Evolutionary conservation across 2,797 vertebrate genomes (phyloP).

Genomic region (Triplophysa bombifrons): DNA sequence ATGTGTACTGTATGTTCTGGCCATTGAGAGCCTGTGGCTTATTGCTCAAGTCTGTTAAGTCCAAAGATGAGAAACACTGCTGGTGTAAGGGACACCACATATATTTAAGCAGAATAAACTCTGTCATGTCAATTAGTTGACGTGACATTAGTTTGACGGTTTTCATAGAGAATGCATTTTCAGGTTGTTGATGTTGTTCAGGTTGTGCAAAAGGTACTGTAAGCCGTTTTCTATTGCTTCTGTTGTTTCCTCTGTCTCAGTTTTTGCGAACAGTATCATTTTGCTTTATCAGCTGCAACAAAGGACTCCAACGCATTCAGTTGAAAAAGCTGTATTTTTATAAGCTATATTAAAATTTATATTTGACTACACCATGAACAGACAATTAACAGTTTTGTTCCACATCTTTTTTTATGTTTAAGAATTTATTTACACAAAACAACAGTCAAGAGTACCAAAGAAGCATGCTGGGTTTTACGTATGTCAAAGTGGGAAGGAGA

Average conservation of each 20-base stretch:
- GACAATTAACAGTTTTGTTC: conserved; percentile 84
- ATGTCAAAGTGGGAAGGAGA: conserved; percentile 74
- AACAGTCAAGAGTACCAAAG: conserved; percentile 95
- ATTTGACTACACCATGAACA: conserved; percentile 89
- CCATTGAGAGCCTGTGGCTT: conserved; percentile 32
- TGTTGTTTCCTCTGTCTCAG: conserved; percentile 66
- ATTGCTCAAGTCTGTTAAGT: conserved; percentile 60
- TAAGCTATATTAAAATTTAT: conserved; percentile 83
- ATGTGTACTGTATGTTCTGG: not conserved
- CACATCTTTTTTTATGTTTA: conserved; percentile 76
- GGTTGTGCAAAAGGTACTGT: conserved; percentile 35
- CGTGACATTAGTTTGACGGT: not conserved
- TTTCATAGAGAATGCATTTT: conserved; percentile 9
- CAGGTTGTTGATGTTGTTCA: not conserved
- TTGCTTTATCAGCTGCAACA: conserved; percentile 63
- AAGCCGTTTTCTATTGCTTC: conserved; percentile 50
- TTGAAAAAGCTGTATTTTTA: conserved; percentile 71
- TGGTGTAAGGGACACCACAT: conserved; percentile 45
- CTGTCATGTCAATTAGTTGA: not conserved
- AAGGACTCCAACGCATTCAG: conserved; percentile 65
- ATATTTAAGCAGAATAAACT: conserved; percentile 14
- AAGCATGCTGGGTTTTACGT: conserved; percentile 92
- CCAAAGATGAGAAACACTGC: conserved; percentile 43
- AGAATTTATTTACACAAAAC: conserved; percentile 82
- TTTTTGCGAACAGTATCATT: conserved; percentile 60